Evolutionary conservation across 2,888 invertebrate genomes (phyloP).

Genomic region (Pegoplata infirma): DNA sequence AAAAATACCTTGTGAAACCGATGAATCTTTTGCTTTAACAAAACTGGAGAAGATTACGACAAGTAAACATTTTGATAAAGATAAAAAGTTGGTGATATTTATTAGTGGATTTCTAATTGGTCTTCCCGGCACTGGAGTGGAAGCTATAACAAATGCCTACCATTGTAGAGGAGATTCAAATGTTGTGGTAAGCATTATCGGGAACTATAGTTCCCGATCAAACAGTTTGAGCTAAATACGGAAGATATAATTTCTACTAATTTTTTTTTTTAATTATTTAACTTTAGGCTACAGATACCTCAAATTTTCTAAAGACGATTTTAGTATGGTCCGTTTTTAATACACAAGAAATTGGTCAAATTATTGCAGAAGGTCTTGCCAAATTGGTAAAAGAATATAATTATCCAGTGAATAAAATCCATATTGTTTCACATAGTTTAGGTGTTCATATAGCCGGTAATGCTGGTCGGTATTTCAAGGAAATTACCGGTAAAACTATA

Average conservation of each 20-base stretch:
- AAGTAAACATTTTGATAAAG: not conserved
- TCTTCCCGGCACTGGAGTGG: not conserved
- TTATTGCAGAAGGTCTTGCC: slow-evolving; percentile 66
- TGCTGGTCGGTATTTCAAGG: slow-evolving; percentile 68
- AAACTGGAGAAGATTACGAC: not conserved
- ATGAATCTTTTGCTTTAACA: no score
- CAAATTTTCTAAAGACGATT: slow-evolving; percentile 72
- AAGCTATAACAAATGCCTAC: not conserved
- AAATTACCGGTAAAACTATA: slow-evolving; percentile 65
- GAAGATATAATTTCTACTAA: not conserved
- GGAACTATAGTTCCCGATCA: no score
- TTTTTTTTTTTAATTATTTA: not conserved
- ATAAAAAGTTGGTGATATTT: not conserved
- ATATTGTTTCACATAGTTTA: slow-evolving; percentile 73
- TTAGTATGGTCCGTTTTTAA: slow-evolving; percentile 76
- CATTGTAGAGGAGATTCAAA: not conserved
- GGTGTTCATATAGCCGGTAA: slow-evolving; percentile 73
- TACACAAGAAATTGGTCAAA: slow-evolving; percentile 71
- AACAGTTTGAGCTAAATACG: not conserved
- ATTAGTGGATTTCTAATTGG: not conserved
- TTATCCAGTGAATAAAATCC: slow-evolving; percentile 65
- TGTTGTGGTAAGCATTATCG: not conserved
- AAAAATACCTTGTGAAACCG: no score
- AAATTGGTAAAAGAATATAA: slow-evolving; percentile 61
- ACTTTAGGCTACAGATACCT: not conserved